These are phyloP conservation scores for Tachyglossus aculeatus DNA, from an alignment of 2,797 vertebrate genomes.

Conservation along the genomic window DNA sequence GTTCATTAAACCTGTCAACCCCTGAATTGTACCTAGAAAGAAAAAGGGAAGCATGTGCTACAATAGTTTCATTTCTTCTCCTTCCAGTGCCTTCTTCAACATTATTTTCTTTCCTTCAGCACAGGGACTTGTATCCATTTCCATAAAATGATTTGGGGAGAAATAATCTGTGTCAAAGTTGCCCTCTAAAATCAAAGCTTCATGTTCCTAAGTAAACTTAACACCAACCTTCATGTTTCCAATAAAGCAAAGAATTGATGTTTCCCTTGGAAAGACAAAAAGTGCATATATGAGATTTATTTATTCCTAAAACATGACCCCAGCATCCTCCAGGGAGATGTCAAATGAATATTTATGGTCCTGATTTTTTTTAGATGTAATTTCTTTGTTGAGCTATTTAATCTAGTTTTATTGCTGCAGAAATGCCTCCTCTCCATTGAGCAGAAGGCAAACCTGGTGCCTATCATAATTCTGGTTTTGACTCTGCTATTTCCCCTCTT, in stretches of 20 bases:
- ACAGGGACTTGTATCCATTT: too few relatives aligned
- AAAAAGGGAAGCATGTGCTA: too few relatives aligned
- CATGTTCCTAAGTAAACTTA: neutral
- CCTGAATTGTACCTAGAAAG: too few relatives aligned
- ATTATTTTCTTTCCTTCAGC: neutral
- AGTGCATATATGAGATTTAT: neutral
- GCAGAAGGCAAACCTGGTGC: neutral
- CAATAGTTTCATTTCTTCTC: neutral
- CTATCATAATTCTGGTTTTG: fast-evolving
- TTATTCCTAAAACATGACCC: neutral
- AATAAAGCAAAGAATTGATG: fast-evolving
- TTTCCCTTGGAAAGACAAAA: neutral
- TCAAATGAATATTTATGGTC: slow-evolving; percentile 23
- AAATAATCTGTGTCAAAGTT: neutral
- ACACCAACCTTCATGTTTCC: neutral
- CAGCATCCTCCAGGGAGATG: neutral
- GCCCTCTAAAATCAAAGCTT: fast-evolving
- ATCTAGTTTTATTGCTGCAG: slow-evolving; percentile 52
- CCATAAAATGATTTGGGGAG: too few relatives aligned
- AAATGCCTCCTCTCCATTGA: slow-evolving; percentile 1
- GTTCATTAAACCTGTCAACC: too few relatives aligned
- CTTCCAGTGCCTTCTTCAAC: neutral
- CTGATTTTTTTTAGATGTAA: slow-evolving; percentile 7
- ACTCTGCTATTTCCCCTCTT: fast-evolving
- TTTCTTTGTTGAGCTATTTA: slow-evolving; percentile 45